Base-by-base conservation (phyloP, 1,140 invertebrate genomes). In the Tetragonula clypearis region DNA sequence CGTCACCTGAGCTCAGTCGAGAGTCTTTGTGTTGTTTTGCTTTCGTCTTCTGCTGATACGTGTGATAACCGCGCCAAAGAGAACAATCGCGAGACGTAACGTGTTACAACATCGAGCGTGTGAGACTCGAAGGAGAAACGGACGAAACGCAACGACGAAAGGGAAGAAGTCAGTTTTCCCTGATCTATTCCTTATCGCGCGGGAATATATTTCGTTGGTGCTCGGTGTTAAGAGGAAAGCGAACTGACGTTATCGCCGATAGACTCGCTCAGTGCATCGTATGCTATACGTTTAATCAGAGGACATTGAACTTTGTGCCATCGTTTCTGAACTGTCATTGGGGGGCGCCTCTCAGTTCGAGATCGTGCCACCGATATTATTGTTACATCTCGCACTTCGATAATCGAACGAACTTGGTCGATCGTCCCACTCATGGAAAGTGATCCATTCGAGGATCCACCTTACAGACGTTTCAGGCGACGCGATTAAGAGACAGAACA, bases 381-480 rank as follows among this genome's bases (percentile, higher is more conserved):
- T 35, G 35, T 30, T 30, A 30, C 35, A 9, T 65, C 5, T 15
- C 62, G 17, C 9, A 66, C 30, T 49, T 41, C 23, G 60, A 15
- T 41, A n/a, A 49, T 49, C 41, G 41, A 49, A 49, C 41, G 8
- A 49, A 49, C 6, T 49, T 49, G 35, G 35, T 35, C 41, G 41
- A 49, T 49, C 41, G 41, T 26, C 26, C 65, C 82, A 93, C 92
- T 92, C 93, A 94, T 94, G 94, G 93, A 94, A 91, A 93, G 91
- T 89, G 92, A 94, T 87, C 93, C 93, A 84, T 92, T 91, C 88
- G 93, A 93, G 87, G 93, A 94, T 91, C 93, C 94, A 90, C 93
- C 93, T 17, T 93, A 92, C 79, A 81, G 92, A 75, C 92, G 91
- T 66, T 92, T 90, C 66, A 92, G 93, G 88, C 92, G 93, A 79